These are phyloP conservation scores for Macrotis lagotis DNA, from an alignment of 2,113 vertebrate species.

Conservation along the genomic window DNA sequence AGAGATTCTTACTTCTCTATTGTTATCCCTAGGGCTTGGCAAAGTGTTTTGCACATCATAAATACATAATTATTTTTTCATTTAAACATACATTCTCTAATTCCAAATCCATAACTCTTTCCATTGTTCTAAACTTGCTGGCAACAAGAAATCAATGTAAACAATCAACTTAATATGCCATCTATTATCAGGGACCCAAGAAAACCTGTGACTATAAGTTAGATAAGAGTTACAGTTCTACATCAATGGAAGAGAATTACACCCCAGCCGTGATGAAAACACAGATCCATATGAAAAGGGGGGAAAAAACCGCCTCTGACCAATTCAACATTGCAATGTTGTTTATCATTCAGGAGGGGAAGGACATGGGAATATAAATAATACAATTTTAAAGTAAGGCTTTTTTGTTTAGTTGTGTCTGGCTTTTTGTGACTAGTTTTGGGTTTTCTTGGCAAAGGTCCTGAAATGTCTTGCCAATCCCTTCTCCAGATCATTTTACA, in stretches of 20 bases:
- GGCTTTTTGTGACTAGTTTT: no score
- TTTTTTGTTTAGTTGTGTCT: no score
- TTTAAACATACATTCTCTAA: background rate
- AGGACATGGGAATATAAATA: background rate
- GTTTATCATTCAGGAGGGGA: background rate
- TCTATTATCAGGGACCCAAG: background rate
- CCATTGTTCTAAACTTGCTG: background rate
- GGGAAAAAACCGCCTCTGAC: background rate
- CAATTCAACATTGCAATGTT: background rate
- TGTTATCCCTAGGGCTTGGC: background rate
- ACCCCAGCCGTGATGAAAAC: background rate
- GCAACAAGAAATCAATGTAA: background rate
- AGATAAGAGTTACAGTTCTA: background rate
- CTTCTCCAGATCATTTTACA: no score
- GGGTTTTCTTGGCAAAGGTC: no score
- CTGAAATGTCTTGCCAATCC: no score
- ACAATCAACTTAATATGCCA: conserved; percentile 18
- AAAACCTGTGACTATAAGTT: background rate
- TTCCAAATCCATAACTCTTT: background rate
- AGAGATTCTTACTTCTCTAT: background rate
- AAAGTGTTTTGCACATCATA: background rate
- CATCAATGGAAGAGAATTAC: background rate
- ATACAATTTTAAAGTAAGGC: background rate
- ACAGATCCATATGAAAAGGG: background rate
- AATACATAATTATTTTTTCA: background rate